Evolutionary conservation across 2,888 invertebrate species (phyloP).

Genomic region (Cerastis leucographa): DNA sequence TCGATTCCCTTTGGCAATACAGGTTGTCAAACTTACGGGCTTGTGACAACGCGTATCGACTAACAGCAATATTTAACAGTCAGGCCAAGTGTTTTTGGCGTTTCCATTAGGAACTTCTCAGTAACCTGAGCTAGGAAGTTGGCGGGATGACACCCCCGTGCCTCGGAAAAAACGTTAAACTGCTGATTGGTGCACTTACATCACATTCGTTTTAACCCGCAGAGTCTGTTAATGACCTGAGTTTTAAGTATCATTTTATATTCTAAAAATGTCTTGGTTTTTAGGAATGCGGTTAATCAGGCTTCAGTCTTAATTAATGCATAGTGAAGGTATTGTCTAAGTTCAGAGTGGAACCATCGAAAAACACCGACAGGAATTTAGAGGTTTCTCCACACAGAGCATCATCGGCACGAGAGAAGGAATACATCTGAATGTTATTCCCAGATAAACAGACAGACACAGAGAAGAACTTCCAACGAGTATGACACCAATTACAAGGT

Average conservation of each 20-base stretch:
- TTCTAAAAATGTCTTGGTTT: slow-evolving; percentile 45
- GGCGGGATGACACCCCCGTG: neutral
- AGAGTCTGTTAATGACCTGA: too few relatives aligned
- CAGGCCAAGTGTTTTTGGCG: neutral
- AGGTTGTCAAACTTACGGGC: too few relatives aligned
- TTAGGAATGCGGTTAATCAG: slow-evolving; percentile 77
- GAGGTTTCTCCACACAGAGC: slow-evolving; percentile 40
- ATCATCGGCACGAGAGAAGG: slow-evolving; percentile 55
- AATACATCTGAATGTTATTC: slow-evolving; percentile 55
- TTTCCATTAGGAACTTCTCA: neutral
- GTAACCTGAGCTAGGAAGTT: neutral
- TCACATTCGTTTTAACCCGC: neutral
- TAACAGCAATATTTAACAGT: neutral
- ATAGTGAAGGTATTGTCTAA: slow-evolving; percentile 70
- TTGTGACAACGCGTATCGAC: too few relatives aligned
- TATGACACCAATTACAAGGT: neutral
- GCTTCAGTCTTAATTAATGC: slow-evolving; percentile 71
- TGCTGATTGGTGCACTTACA: neutral
- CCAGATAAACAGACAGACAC: slow-evolving; percentile 9
- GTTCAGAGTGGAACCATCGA: slow-evolving; percentile 69
- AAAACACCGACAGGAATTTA: slow-evolving; percentile 61
- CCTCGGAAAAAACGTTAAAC: too few relatives aligned
- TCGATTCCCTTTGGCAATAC: neutral
- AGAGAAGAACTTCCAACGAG: neutral
- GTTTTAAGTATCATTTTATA: neutral